A percentile compares a stretch with the other conserved stretches of the same genome.
Conservation (phyloP, 2,797 vertebrate species). For the Urocyon cinereoargenteus region DNA sequence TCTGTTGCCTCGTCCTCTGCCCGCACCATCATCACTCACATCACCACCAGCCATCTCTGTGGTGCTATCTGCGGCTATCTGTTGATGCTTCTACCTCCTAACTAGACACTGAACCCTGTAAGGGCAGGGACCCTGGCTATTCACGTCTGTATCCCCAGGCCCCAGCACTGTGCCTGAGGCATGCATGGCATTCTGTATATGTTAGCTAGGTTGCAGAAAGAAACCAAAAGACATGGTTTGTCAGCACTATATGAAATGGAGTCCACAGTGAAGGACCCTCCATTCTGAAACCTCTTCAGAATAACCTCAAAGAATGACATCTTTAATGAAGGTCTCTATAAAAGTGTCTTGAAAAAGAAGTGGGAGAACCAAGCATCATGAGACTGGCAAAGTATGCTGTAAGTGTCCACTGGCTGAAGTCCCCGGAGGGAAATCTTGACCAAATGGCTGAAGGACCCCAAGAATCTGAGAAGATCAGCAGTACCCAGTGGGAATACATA, state of each 20-base stretch:
- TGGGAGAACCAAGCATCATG: background rate
- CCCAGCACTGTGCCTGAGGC: background rate
- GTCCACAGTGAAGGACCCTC: background rate
- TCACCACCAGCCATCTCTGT: background rate
- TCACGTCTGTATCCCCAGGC: background rate
- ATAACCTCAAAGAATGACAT: background rate
- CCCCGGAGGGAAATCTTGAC: background rate
- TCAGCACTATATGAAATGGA: background rate
- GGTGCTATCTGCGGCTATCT: background rate
- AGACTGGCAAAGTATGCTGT: background rate
- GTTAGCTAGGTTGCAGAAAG: background rate
- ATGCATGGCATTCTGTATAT: background rate
- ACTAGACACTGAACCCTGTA: background rate
- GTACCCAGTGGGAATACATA: background rate
- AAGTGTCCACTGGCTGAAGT: background rate
- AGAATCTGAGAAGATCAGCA: background rate
- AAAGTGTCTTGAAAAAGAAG: background rate
- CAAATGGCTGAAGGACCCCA: background rate
- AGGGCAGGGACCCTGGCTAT: background rate
- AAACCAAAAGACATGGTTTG: background rate
- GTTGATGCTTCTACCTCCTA: background rate
- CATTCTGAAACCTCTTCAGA: background rate
- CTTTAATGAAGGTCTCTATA: background rate
- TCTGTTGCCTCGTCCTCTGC: background rate
- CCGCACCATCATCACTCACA: background rate